These are phyloP conservation scores for Crocodylus rhombifer DNA, from an alignment of 2,797 vertebrate genomes.

Conservation along the genomic window DNA sequence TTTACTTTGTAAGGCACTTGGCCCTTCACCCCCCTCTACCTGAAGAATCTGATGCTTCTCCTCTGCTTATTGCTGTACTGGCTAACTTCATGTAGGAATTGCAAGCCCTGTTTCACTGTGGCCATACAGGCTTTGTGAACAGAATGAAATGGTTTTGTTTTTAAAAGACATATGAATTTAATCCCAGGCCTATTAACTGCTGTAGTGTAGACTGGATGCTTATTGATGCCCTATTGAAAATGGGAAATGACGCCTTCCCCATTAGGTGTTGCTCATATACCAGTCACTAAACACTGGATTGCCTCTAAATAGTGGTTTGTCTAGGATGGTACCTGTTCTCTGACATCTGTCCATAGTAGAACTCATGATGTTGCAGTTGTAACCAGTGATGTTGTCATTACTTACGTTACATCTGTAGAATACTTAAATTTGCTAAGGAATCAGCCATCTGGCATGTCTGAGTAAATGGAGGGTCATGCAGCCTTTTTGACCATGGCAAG, in stretches of 20 bases:
- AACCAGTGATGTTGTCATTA: neutral
- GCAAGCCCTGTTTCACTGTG: neutral
- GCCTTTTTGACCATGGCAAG: neutral
- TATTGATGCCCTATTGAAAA: neutral
- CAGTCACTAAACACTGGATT: no score
- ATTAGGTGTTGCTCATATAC: no score
- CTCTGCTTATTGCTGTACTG: fast-evolving
- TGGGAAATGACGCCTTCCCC: neutral
- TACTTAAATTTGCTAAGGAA: neutral
- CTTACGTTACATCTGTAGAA: fast-evolving
- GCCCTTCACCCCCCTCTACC: fast-evolving
- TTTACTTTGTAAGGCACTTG: neutral
- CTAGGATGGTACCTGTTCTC: neutral
- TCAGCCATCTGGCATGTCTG: no score
- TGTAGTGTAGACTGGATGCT: neutral
- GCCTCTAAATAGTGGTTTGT: no score
- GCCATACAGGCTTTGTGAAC: neutral
- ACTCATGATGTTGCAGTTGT: neutral
- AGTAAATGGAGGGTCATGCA: no score
- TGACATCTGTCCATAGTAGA: neutral
- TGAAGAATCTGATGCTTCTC: neutral
- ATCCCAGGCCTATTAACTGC: neutral
- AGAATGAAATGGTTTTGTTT: neutral
- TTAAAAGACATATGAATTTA: neutral
- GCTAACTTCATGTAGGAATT: neutral